These are phyloP conservation scores for Tokudaia muenninki DNA, from an alignment of 2,797 vertebrate genomes.

Conservation along the genomic window DNA sequence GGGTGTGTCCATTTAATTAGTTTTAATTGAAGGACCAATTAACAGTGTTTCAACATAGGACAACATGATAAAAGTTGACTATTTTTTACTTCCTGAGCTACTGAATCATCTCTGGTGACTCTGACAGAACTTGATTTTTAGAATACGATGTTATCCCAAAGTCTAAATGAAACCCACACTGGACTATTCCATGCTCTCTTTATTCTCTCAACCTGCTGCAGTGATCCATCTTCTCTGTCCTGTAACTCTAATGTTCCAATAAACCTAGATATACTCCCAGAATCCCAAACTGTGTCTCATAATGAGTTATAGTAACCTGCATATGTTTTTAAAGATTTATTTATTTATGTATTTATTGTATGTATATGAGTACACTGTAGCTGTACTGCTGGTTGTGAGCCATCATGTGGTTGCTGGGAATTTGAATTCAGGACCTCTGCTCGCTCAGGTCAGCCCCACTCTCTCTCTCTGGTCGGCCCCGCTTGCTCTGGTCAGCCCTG, in stretches of 20 bases:
- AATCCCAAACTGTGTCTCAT: background rate
- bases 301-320: background rate
- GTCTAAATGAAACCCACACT: background rate
- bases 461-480: too few relatives aligned
- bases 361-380: too few relatives aligned
- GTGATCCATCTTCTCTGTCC: background rate
- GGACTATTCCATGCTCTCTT: background rate
- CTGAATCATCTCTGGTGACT: constrained; percentile 62
- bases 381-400: too few relatives aligned
- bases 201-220: background rate
- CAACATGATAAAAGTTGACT: constrained; percentile 54
- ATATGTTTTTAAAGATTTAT: background rate
- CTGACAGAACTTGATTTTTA: constrained; percentile 22
- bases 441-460: too few relatives aligned
- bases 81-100: constrained; percentile 58
- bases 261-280: background rate
- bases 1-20: constrained; percentile 68
- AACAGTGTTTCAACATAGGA: constrained; percentile 67
- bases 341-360: too few relatives aligned
- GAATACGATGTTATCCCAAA: background rate
- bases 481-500: too few relatives aligned
- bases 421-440: too few relatives aligned
- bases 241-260: background rate
- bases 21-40: constrained; percentile 71
- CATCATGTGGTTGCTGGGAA: too few relatives aligned